These are phyloP conservation scores for Eptesicus fuscus DNA, from an alignment of 2,113 vertebrate species.

Conservation along the genomic window DNA sequence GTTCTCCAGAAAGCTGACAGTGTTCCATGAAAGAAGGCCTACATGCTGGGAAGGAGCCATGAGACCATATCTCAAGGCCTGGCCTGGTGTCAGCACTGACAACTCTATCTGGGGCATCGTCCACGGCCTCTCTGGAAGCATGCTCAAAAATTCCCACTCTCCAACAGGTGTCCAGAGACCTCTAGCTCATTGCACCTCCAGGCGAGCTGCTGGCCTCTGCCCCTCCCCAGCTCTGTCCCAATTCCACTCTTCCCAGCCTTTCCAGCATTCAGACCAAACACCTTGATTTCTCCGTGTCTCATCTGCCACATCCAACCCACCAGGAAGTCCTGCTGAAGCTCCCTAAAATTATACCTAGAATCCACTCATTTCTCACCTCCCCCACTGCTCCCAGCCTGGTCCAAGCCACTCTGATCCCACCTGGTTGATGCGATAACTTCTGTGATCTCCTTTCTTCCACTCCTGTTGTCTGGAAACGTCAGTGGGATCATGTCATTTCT, in stretches of 20 bases:
- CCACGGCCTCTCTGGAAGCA: too few relatives aligned
- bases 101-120: too few relatives aligned
- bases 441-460: background rate
- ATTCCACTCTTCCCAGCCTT: background rate
- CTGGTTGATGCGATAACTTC: background rate
- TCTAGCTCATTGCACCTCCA: too few relatives aligned
- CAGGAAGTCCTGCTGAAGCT: background rate
- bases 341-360: background rate
- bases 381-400: background rate
- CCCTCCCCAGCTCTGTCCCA: rapidly evolving
- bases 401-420: background rate
- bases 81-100: too few relatives aligned
- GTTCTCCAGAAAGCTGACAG: too few relatives aligned
- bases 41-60: too few relatives aligned
- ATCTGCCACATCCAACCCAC: background rate
- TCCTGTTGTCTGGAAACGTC: background rate
- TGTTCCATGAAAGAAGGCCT: too few relatives aligned
- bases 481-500: background rate
- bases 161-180: background rate
- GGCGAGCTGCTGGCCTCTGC: background rate
- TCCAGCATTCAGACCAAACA: background rate
- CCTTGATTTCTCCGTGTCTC: background rate
- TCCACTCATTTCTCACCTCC: background rate
- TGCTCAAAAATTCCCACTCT: too few relatives aligned
- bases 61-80: too few relatives aligned